These are phyloP conservation scores for Chiroxiphia lanceolata DNA, from an alignment of 2,797 vertebrate species.

Conservation along the genomic window DNA sequence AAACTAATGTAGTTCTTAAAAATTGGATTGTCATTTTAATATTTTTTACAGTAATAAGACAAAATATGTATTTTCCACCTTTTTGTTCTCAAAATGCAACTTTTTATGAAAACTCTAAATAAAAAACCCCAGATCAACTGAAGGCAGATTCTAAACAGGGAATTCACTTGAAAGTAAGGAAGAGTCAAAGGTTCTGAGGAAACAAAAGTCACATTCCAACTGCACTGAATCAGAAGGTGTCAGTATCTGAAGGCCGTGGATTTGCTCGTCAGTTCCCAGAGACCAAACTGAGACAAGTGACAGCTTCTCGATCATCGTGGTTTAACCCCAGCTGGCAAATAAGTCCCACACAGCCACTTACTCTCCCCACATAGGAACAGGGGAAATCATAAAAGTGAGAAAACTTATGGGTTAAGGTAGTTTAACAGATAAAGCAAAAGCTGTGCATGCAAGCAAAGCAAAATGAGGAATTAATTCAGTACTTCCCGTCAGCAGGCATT, in stretches of 20 bases:
- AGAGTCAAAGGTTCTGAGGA: not conserved
- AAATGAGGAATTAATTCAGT: not conserved
- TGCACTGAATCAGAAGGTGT: not conserved
- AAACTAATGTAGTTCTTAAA: not conserved
- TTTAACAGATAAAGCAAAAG: not conserved
- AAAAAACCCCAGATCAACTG: accelerated
- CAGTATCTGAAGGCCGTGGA: not conserved
- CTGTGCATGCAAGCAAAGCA: not conserved
- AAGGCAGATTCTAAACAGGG: not conserved
- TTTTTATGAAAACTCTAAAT: not conserved
- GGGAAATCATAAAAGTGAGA: not conserved
- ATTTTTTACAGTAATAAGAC: not conserved
- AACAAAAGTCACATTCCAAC: not conserved
- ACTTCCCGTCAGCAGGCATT: not conserved
- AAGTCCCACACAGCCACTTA: not conserved
- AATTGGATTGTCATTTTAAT: not conserved
- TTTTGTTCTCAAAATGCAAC: not conserved
- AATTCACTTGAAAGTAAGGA: not conserved
- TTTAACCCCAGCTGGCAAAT: not conserved
- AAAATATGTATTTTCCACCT: not conserved
- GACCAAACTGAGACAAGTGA: not conserved
- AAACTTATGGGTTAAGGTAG: not conserved
- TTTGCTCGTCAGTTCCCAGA: not conserved
- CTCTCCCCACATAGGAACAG: not conserved
- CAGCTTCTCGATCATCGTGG: not conserved